Evolutionary conservation across 1,140 invertebrate species (phyloP).

Genomic region (Drosophila arawakana): DNA sequence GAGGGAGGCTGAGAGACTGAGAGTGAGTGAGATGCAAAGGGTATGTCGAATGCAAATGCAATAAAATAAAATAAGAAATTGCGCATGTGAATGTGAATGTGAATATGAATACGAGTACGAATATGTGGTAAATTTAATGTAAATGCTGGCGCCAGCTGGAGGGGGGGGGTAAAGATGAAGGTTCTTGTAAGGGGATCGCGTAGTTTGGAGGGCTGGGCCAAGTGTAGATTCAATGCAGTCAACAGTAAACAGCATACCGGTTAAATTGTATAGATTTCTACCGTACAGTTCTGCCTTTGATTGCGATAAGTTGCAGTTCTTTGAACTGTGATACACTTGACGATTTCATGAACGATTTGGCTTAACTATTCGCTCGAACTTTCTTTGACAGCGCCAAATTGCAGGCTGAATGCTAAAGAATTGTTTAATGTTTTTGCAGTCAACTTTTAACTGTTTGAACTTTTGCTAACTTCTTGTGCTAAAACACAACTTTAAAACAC

Average conservation of each 20-base stretch:
- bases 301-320: constrained; percentile 34
- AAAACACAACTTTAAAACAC: neutral
- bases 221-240: constrained; percentile 19
- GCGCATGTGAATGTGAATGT: constrained; percentile 18
- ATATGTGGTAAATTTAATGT: constrained; percentile 58
- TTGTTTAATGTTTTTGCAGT: neutral
- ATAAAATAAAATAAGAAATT: constrained; percentile 59
- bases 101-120: constrained; percentile 21
- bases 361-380: neutral
- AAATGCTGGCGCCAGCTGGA: constrained; percentile 10
- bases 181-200: too few species aligned
- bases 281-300: constrained; percentile 21
- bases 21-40: constrained; percentile 25
- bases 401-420: neutral
- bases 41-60: constrained; percentile 62
- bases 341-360: constrained; percentile 10
- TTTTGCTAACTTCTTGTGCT: too few species aligned
- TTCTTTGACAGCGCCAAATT: neutral
- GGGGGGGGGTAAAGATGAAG: neutral
- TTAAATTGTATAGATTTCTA: constrained; percentile 41
- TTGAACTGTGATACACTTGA: constrained; percentile 34
- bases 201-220: neutral
- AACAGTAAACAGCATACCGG: constrained; percentile 28
- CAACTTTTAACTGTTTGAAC: neutral
- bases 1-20: constrained; percentile 17